A percentile compares a stretch with the other conserved stretches of the same genome.
phyloP scores from a whole-genome alignment of 2,888 invertebrate genomes.

The Oxystoma pomonae region DNA sequence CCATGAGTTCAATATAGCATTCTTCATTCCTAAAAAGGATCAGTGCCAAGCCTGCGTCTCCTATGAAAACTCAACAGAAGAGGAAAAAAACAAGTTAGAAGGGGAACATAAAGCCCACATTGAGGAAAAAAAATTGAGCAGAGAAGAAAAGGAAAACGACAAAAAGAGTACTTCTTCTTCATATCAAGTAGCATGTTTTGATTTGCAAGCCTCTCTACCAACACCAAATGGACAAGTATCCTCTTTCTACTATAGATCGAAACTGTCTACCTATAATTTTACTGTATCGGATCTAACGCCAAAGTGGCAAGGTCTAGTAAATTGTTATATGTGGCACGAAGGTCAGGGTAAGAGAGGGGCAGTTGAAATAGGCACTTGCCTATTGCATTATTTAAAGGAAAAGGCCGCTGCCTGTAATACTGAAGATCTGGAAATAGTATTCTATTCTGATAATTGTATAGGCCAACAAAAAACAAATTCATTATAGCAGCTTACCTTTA shows the following conservation, averaged over 20 bases:
- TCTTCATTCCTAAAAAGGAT: too few species aligned
- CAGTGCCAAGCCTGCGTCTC: too few species aligned
- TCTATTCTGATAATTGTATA: constrained; percentile 34
- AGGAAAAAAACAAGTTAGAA: too few species aligned
- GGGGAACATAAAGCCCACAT: too few species aligned
- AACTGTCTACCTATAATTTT: constrained; percentile 18
- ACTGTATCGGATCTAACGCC: constrained; percentile 13
- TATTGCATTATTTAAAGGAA: constrained; percentile 13
- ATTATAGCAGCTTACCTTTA: constrained; percentile 9
- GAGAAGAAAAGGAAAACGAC: too few species aligned
- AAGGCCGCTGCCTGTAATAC: constrained; percentile 4
- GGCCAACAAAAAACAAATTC: constrained; percentile 18
- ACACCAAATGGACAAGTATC: too few species aligned
- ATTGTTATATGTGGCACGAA: constrained; percentile 26
- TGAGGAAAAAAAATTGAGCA: too few species aligned
- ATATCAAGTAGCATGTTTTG: too few species aligned
- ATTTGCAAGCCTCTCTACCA: too few species aligned
- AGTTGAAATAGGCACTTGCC: constrained; percentile 12
- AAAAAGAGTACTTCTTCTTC: too few species aligned
- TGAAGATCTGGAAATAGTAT: constrained; percentile 24
- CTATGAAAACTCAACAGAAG: too few species aligned
- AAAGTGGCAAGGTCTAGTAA: constrained; percentile 16
- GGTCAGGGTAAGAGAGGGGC: constrained; percentile 28
- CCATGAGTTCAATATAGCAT: too few species aligned
- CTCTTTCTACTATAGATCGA: constrained; percentile 20